These are phyloP conservation scores for Falcunculus frontatus DNA, from an alignment of 2,113 vertebrate genomes.

Conservation along the genomic window DNA sequence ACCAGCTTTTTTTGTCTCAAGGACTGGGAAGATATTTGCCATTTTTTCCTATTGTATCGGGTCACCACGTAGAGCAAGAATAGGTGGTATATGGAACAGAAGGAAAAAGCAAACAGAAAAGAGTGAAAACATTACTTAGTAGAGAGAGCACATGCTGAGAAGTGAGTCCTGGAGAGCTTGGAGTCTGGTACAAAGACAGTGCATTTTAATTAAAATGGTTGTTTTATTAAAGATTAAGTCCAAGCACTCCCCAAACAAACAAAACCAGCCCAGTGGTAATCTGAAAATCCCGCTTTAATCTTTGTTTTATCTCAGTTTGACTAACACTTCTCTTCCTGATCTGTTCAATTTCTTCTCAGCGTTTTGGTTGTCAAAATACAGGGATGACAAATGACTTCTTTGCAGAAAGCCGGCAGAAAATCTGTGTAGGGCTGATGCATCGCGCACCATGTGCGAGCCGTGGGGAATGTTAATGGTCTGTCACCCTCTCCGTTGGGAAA, in stretches of 20 bases:
- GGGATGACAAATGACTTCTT: not conserved
- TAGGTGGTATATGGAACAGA: not conserved
- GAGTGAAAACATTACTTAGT: not conserved
- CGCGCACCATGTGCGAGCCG: not conserved
- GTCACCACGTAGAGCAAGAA: not conserved
- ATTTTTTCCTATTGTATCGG: not conserved
- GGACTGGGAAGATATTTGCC: not conserved
- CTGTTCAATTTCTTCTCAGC: not conserved
- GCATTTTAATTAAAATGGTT: not conserved
- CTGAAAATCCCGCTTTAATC: not conserved
- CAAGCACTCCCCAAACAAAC: not conserved
- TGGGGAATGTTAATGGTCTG: not conserved
- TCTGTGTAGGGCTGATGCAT: not conserved
- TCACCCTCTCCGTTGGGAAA: not conserved
- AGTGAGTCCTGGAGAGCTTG: not conserved
- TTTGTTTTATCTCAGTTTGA: constrained; percentile 50
- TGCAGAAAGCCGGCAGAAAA: not conserved
- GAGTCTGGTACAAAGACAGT: not conserved
- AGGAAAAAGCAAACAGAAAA: not conserved
- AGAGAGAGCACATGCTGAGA: not conserved
- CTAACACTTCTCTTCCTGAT: not conserved
- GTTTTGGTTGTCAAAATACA: constrained; percentile 11
- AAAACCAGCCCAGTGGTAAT: not conserved
- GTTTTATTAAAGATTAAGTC: not conserved
- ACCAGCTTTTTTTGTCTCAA: not conserved